Base-by-base conservation (phyloP, 2,888 invertebrate genomes). In the Alsophila aescularia region DNA sequence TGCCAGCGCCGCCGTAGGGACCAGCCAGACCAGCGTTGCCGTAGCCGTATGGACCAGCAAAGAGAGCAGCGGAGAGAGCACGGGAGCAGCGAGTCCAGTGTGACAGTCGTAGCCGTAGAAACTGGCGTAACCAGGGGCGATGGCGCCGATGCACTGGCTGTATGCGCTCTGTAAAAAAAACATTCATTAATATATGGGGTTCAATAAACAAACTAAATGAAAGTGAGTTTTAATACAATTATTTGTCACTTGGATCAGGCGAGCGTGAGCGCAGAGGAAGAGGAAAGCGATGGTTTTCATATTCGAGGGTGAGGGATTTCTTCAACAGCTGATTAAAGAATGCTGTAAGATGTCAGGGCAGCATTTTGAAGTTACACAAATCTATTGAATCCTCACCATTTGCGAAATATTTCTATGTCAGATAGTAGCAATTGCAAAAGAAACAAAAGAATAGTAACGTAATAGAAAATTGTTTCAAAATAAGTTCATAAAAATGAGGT, bases 241-340 rank as follows among this genome's bases (percentile, higher is more conserved):
- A 12, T 12, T 9, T 10, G 32, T 58, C 62, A 79, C 78, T 70
- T 75, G 75, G 50, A 75, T 47, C 62, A 75, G 62, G 65, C 71
- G 73, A 62, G 73, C 72, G 54, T 76, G 75, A 52, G 67, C 51
- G 69, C 70, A 73, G 52, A 75, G 50, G 14, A 73, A 18, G 1
- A 62, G 40, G 55, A 58, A 16, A 34, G 67, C 53, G 14, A 72
- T 66, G 45, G 69, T 61, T 40, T 52, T 60, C 9, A 27, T 36
- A 21, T 8, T 44, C n/a, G 43, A 34, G 13, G 27, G 8, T 24
- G 5, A 18, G 18, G 18, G 24, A 1, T 16, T 48, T 35, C 43
- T 39, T 12, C 8, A 27, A 24, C 3, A 40, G 36, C 7, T 36
- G 14, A 36, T 16, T 2, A 16, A 14, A 36, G 36, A 36, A 36